Evolutionary conservation across 2,888 invertebrate species (phyloP).

Genomic region (Torymus tubicola): DNA sequence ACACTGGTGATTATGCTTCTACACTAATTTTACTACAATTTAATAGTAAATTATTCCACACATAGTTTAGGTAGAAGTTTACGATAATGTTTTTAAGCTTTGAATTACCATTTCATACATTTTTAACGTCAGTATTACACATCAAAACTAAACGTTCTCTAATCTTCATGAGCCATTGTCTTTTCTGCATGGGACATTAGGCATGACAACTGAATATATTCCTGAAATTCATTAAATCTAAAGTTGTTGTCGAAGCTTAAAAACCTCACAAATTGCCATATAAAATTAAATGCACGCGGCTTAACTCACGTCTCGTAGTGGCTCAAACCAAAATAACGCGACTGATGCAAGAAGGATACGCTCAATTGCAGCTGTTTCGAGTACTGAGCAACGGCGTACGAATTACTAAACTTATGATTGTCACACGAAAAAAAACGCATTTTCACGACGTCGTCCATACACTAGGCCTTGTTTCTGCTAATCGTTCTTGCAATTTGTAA

Average conservation of each 20-base stretch:
- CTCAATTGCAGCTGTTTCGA: conserved; percentile 39
- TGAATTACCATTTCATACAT: not conserved
- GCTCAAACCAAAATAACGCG: not conserved
- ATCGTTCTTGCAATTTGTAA: not conserved
- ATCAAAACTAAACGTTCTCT: not conserved
- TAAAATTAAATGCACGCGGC: not conserved
- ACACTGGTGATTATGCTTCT: too few species aligned
- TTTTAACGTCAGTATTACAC: not conserved
- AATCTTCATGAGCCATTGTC: not conserved
- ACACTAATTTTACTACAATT: not conserved
- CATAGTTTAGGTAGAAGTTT: not conserved
- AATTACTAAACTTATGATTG: conserved; percentile 19
- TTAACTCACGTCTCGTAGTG: conserved; percentile 19
- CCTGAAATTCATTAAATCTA: too few species aligned
- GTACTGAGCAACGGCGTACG: conserved; percentile 10
- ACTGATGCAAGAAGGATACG: not conserved
- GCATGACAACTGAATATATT: too few species aligned
- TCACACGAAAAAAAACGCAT: not conserved
- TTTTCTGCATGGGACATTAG: conserved; percentile 17
- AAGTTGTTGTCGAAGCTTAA: not conserved
- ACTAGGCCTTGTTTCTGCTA: conserved; percentile 11
- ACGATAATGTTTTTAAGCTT: conserved; percentile 12
- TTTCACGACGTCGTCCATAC: not conserved
- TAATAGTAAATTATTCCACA: not conserved
- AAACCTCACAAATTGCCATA: not conserved